These are phyloP conservation scores for Eretmochelys imbricata DNA, from an alignment of 2,113 vertebrate genomes.

Conservation along the genomic window DNA sequence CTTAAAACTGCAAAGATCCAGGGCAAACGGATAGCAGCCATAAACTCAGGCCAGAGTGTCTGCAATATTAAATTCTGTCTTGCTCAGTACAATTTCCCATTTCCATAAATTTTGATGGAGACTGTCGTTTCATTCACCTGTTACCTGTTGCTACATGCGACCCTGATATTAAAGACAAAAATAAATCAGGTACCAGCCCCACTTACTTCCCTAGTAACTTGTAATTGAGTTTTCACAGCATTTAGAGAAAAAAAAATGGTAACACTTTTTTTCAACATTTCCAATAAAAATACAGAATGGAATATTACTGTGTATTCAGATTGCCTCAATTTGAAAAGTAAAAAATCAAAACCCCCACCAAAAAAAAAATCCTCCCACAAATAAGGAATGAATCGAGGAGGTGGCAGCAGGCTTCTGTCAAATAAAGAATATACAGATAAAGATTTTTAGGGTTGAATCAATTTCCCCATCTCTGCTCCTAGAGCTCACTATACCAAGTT, in stretches of 20 bases:
- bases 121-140: neutral
- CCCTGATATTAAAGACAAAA: neutral
- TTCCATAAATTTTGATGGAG: neutral
- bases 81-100: neutral
- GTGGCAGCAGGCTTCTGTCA: neutral
- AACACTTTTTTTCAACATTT: neutral
- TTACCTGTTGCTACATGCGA: neutral
- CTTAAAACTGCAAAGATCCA: neutral
- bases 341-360: neutral
- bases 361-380: neutral
- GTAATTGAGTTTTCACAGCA: neutral
- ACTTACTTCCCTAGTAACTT: neutral
- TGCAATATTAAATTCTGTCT: neutral
- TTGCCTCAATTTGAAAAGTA: neutral
- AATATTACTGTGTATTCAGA: neutral
- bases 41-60: neutral
- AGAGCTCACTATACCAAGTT: neutral
- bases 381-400: neutral
- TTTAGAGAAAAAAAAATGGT: neutral
- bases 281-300: neutral
- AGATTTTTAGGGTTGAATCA: neutral
- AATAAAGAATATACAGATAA: neutral
- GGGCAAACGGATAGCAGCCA: neutral
- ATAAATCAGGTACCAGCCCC: rapidly evolving
- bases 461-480: neutral